Conservation (phyloP, 2,888 invertebrate species). For the Macaria notata region DNA sequence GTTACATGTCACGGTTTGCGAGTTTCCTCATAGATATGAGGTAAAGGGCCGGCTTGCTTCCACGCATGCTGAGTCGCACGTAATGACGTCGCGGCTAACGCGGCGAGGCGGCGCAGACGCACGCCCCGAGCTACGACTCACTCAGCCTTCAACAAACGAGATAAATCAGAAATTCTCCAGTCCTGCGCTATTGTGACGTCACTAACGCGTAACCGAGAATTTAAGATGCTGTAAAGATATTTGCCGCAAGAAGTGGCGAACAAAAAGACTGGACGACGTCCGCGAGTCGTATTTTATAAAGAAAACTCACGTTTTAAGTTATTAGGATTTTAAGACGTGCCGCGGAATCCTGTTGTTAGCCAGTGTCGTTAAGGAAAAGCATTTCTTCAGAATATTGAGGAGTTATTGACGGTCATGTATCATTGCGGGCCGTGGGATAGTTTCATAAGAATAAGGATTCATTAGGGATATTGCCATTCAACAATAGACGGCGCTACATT, state of each 20-base stretch:
- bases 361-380: too few species aligned
- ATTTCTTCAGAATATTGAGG: too few species aligned
- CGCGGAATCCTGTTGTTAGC: too few species aligned
- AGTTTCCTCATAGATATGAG: conserved; percentile 36
- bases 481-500: conserved; percentile 4
- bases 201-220: conserved; percentile 20
- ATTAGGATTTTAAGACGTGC: not conserved
- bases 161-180: conserved; percentile 49
- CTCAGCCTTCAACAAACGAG: conserved; percentile 56
- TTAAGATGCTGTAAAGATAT: not conserved
- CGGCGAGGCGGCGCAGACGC: conserved; percentile 41
- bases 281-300: too few species aligned
- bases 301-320: not conserved
- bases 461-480: not conserved
- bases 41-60: conserved; percentile 41
- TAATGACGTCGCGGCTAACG: conserved; percentile 44
- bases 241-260: not conserved
- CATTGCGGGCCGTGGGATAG: too few species aligned
- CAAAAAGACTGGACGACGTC: not conserved
- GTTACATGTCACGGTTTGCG: conserved; percentile 25
- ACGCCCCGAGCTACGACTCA: conserved; percentile 35
- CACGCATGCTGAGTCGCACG: conserved; percentile 48
- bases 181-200: conserved; percentile 41
- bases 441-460: too few species aligned
- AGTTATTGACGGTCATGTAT: too few species aligned